Evolutionary conservation across 2,888 invertebrate species (phyloP), one percentile per base, ranked within the genome.

Genomic region (Schizotus pectinicornis): DNA sequence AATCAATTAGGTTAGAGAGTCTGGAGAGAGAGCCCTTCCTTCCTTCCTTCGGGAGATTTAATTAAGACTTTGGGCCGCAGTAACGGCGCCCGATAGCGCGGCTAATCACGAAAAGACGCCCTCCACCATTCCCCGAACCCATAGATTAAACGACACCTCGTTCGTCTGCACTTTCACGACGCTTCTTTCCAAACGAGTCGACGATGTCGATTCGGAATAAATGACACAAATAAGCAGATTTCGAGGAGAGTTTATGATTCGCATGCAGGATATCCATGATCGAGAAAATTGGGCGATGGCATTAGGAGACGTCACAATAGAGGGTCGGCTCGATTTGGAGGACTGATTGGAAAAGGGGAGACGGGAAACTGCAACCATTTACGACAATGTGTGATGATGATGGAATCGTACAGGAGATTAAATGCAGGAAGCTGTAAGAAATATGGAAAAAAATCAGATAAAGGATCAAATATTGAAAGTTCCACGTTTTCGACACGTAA

Each of bases 1-100:
- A 75, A 75, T 76, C 74, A 76, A 76, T 76, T 76, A 74, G 72
- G 72, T 72, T 69, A 67, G 67, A 68, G 70, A 22, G 22, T 22
- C 60, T 53, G 64, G 60, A 62, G 64, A 57, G 70, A 71, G 71
- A 70, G 71, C 69, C 70, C 67, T 67, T 71, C 70, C 70, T 61
- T 64, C 63, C 59, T 56, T 64, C 66, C 64, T 59, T 59, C 63
- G 67, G 22, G 67, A 75, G 75, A 76, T 77, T 76, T 76, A 75
- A 77, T 77, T 77, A 75, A 74, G 76, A 76, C 75, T 75, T 71
- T 70, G 70, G 74, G 67, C 63, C 65, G 67, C 65, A 67, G 71
- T 68, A 65, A 69, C 67, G 70, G 68, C 71, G 68, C 70, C 71
- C 68, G 72, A 72, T 73, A 73, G 71, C 69, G 68, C 64, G 68